Evolutionary conservation across 2,113 vertebrate species (phyloP).

Genomic region (Gobiocypris rarus): DNA sequence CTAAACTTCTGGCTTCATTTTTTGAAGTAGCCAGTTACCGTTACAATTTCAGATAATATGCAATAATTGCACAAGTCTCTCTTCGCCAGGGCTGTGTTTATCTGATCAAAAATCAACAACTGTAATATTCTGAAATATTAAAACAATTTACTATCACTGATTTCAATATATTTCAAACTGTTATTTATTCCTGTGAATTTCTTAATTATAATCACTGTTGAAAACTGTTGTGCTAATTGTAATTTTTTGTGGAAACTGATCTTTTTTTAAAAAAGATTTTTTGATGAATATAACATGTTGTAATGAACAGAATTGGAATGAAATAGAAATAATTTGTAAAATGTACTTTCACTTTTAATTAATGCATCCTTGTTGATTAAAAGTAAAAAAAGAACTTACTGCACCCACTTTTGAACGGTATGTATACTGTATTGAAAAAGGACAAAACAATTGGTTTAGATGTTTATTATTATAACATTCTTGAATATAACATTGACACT

Average conservation of each 20-base stretch:
- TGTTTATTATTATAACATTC: conserved; percentile 20
- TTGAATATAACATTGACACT: not conserved
- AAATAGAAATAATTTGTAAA: not conserved
- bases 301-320: too few relatives aligned
- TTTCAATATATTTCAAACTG: too few relatives aligned
- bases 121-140: too few relatives aligned
- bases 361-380: not conserved
- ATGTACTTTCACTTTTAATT: not conserved
- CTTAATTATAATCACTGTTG: not conserved
- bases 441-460: not conserved
- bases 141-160: too few relatives aligned
- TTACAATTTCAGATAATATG: not conserved
- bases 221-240: not conserved
- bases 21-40: not conserved
- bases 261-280: too few relatives aligned
- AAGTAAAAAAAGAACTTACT: not conserved
- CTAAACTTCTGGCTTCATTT: not conserved
- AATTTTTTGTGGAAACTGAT: too few relatives aligned
- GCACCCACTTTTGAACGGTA: not conserved
- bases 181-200: too few relatives aligned
- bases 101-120: too few relatives aligned
- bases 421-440: not conserved
- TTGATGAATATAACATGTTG: too few relatives aligned
- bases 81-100: too few relatives aligned
- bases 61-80: too few relatives aligned